Conservation (phyloP, 2,888 invertebrate genomes). For the Melipona bicolor region DNA sequence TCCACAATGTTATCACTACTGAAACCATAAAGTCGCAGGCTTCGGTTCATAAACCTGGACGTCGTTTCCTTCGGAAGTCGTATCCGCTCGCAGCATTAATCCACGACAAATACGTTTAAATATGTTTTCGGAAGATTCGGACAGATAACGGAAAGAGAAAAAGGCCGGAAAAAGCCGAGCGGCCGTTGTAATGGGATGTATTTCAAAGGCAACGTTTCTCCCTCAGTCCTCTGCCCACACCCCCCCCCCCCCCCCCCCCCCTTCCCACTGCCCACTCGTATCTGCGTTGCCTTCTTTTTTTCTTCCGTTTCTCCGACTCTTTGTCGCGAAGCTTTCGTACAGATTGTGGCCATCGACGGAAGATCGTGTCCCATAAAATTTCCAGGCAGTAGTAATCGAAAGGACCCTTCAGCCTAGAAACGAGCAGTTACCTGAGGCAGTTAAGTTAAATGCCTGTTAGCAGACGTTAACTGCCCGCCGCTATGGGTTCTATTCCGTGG, state of each 20-base stretch:
- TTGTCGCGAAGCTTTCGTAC: slow-evolving; percentile 21
- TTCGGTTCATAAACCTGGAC: slow-evolving; percentile 14
- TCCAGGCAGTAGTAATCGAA: slow-evolving; percentile 80
- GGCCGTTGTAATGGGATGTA: slow-evolving; percentile 4
- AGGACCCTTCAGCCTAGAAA: slow-evolving; percentile 83
- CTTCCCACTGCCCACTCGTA: too few species aligned
- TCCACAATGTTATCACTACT: slow-evolving; percentile 16
- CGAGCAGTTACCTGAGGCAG: slow-evolving; percentile 83
- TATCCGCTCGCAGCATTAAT: slow-evolving; percentile 39
- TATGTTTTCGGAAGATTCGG: slow-evolving; percentile 20
- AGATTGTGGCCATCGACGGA: slow-evolving; percentile 66
- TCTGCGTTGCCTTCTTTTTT: not conserved
- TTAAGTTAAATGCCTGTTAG: slow-evolving; percentile 84
- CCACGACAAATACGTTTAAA: not conserved
- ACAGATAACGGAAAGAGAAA: slow-evolving; percentile 25
- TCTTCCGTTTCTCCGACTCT: slow-evolving; percentile 3
- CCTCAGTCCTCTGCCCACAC: too few species aligned
- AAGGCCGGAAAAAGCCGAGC: slow-evolving; percentile 13
- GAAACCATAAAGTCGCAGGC: slow-evolving; percentile 16
- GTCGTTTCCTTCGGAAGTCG: slow-evolving; percentile 10
- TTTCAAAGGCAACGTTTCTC: slow-evolving; percentile 28
- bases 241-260: not conserved
- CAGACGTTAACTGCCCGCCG: slow-evolving; percentile 82
- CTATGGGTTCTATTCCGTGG: slow-evolving; percentile 76
- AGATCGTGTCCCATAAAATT: slow-evolving; percentile 81